Base-by-base conservation (phyloP, 1,140 invertebrate species). In the Aphis gossypii region DNA sequence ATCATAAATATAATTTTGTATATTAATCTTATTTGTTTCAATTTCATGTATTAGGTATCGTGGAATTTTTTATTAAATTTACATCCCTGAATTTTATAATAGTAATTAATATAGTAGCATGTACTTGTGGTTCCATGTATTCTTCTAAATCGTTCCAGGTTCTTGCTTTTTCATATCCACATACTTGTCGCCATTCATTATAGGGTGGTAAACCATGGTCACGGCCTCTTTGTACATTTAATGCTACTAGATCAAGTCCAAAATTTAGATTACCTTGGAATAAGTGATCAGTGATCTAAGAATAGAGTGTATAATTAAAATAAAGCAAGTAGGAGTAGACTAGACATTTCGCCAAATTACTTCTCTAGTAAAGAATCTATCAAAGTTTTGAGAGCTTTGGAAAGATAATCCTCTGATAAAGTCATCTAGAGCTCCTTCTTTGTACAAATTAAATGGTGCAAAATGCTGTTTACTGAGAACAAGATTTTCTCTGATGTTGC, bases 161-260 rank as follows among this genome's bases (percentile, higher is more conserved):
- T 25, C 95, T 95, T 20, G 96, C 96, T 89, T 95, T 95, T 23
- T 95, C 95, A 84, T 97, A 94, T 0, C 96, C 96, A 94, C 97
- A 97, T 86, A 97, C 95, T 95, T 96, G 95, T 41, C 97, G 95
- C 95, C 97, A 97, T 89, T 96, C 96, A 94, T 97, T 97, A 94
- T 97, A 98, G 1, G 96, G 95, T 21, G 96, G 96, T 7, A 97
- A 94, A 6, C 97, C 97, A 94, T 97, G 97, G 94, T 97, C 97
- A 92, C 97, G 95, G 0, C 97, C 97, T 94, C 97, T 95, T 95
- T 97, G 97, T 56, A 97, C 96, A 95, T 97, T 97, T 94, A 97
- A 95, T 11, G 97, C 96, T 88, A 97, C 95, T n/a, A 97, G 95
- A 95, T 97, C 97, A 94, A 97, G 95, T 30, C 96, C 96, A 93